A percentile compares a stretch with the other conserved stretches of the same genome.
These are phyloP conservation scores for Nymphalis c-album DNA, from an alignment of 2,888 invertebrate species.

Conservation along the genomic window DNA sequence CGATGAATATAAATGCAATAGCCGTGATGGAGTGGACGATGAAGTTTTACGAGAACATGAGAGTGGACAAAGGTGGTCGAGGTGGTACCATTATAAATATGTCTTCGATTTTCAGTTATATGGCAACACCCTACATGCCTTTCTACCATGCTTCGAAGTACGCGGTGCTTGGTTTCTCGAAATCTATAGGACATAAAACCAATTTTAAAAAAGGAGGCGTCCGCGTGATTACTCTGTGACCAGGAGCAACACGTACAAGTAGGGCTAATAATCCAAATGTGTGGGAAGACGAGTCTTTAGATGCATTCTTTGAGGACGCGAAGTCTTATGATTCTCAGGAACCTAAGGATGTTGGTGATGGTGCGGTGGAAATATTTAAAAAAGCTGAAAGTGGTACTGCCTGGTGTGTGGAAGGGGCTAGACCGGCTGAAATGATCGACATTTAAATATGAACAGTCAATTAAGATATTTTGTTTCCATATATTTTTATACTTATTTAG, in stretches of 20 bases:
- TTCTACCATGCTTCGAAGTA: constrained; percentile 81
- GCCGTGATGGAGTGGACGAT: too few species aligned
- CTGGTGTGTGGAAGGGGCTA: constrained; percentile 45
- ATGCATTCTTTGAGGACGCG: constrained; percentile 32
- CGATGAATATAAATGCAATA: too few species aligned
- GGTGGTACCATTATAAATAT: constrained; percentile 84
- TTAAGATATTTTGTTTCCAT: too few species aligned
- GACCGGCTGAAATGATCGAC: constrained; percentile 35
- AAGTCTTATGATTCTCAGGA: constrained; percentile 42
- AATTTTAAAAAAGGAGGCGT: constrained; percentile 69
- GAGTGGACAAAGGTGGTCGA: constrained; percentile 71
- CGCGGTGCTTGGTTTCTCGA: constrained; percentile 71
- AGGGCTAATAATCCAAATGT: constrained; percentile 27
- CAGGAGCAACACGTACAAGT: constrained; percentile 63
- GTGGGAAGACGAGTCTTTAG: constrained; percentile 32
- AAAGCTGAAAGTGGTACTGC: constrained; percentile 68
- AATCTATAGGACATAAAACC: constrained; percentile 60
- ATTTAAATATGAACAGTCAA: neutral
- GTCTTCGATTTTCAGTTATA: constrained; percentile 79
- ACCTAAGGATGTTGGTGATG: constrained; percentile 43
- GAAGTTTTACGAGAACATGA: too few species aligned
- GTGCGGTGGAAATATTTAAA: constrained; percentile 45
- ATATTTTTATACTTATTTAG: too few species aligned
- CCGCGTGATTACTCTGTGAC: constrained; percentile 67
- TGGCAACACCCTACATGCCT: constrained; percentile 68